phyloP scores from a whole-genome alignment of 1,140 invertebrate species.

The Caligus rogercresseyi region DNA sequence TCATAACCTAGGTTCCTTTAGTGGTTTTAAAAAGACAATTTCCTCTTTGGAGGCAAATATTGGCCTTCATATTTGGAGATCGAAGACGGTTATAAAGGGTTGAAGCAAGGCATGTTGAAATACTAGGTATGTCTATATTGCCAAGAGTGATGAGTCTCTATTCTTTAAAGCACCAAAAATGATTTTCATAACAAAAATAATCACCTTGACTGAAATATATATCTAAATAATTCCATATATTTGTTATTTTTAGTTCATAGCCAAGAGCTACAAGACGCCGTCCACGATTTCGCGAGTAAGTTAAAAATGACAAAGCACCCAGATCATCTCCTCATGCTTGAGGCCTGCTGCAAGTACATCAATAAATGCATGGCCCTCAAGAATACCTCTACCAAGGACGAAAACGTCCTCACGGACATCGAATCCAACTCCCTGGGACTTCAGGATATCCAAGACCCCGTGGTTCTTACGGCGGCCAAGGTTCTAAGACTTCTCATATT shows the following conservation, averaged over 20 bases:
- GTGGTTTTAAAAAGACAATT: too few relatives aligned
- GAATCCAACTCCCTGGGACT: neutral
- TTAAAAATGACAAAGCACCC: conserved; percentile 59
- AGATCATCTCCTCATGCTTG: conserved; percentile 52
- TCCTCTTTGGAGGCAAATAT: too few relatives aligned
- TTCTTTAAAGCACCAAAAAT: too few relatives aligned
- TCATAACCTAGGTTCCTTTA: too few relatives aligned
- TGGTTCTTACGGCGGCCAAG: conserved; percentile 19
- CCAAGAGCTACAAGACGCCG: conserved; percentile 34
- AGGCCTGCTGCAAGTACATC: conserved; percentile 49
- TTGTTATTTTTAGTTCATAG: conserved; percentile 36
- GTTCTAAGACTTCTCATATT: conserved; percentile 72
- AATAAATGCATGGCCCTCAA: conserved; percentile 40
- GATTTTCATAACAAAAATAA: too few relatives aligned
- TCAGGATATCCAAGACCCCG: conserved; percentile 5
- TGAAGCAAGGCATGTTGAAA: too few relatives aligned
- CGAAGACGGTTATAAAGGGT: too few relatives aligned
- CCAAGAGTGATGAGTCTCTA: too few relatives aligned
- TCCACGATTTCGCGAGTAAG: conserved; percentile 50
- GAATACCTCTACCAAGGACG: neutral
- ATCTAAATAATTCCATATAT: conserved; percentile 20
- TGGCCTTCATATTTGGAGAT: too few relatives aligned
- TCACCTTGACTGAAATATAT: too few relatives aligned
- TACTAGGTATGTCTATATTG: too few relatives aligned
- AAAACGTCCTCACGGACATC: neutral